Evolutionary conservation across 2,888 invertebrate species (phyloP).

Genomic region (Apoderus coryli): DNA sequence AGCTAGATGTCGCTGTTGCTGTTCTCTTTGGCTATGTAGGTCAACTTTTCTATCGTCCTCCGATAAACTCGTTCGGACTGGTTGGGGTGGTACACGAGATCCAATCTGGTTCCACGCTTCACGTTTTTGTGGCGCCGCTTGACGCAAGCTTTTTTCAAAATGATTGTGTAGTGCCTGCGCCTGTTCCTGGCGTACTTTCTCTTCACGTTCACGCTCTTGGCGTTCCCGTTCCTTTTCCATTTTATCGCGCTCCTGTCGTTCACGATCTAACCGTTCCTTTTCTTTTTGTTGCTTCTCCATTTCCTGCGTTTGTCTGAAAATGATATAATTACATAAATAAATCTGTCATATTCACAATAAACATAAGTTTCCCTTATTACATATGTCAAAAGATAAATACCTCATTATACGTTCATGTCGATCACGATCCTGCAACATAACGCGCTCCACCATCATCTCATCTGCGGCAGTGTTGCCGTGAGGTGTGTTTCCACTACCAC

Average conservation of each 20-base stretch:
- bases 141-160: slow-evolving; percentile 76
- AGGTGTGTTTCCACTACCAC: slow-evolving; percentile 26
- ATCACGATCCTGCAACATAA: slow-evolving; percentile 44
- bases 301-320: slow-evolving; percentile 57
- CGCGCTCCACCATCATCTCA: slow-evolving; percentile 39
- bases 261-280: slow-evolving; percentile 31
- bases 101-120: slow-evolving; percentile 13
- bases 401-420: slow-evolving; percentile 49
- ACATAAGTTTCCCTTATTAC: no score
- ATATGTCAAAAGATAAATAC: no score
- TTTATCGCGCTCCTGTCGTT: slow-evolving; percentile 31
- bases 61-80: slow-evolving; percentile 24
- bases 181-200: slow-evolving; percentile 42
- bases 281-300: slow-evolving; percentile 44
- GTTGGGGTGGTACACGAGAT: slow-evolving; percentile 40
- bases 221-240: slow-evolving; percentile 32
- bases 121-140: slow-evolving; percentile 58
- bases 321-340: no score
- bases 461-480: slow-evolving; percentile 15
- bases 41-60: slow-evolving; percentile 31
- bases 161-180: slow-evolving; percentile 70
- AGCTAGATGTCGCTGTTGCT: slow-evolving; percentile 29
- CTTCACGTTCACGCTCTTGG: slow-evolving; percentile 30
- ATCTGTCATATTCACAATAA: no score
- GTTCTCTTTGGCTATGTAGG: slow-evolving; percentile 30